These are phyloP conservation scores for Dromiciops gliroides DNA, from an alignment of 2,113 vertebrate species.

Conservation along the genomic window DNA sequence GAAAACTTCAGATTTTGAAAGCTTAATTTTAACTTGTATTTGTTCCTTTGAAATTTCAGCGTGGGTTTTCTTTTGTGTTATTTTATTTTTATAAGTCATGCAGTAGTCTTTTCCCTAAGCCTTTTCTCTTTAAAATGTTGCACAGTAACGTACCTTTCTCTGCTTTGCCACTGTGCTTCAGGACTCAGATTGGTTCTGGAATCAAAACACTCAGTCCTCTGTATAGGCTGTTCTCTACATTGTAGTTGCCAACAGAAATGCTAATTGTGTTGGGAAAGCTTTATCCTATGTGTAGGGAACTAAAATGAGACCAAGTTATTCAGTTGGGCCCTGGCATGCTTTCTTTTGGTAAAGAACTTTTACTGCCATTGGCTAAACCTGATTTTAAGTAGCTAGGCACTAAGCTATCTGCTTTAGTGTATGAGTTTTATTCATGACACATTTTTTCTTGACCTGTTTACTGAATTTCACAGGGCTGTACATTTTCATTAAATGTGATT, in stretches of 20 bases:
- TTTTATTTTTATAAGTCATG: background rate
- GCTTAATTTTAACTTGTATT: conserved; percentile 67
- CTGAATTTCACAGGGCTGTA: background rate
- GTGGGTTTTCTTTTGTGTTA: conserved; percentile 33
- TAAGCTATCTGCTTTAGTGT: background rate
- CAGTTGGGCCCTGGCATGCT: background rate
- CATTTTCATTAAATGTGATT: background rate
- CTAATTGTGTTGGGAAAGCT: background rate
- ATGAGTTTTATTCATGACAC: background rate
- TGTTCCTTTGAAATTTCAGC: conserved; percentile 38
- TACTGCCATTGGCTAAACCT: background rate
- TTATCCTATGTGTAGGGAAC: background rate
- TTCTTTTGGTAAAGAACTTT: background rate
- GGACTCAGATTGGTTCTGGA: background rate
- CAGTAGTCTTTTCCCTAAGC: background rate
- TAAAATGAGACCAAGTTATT: background rate
- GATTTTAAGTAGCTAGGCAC: background rate
- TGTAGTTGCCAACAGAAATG: background rate
- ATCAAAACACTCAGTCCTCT: background rate
- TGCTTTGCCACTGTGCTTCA: background rate
- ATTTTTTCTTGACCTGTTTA: background rate
- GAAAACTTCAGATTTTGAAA: conserved; percentile 66
- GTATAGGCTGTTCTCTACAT: background rate
- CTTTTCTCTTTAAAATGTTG: background rate
- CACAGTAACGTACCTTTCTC: background rate